A percentile compares a stretch with the other conserved stretches of the same genome.
These are phyloP conservation scores for Apamea anceps DNA, from an alignment of 2,888 invertebrate species.

Conservation along the genomic window DNA sequence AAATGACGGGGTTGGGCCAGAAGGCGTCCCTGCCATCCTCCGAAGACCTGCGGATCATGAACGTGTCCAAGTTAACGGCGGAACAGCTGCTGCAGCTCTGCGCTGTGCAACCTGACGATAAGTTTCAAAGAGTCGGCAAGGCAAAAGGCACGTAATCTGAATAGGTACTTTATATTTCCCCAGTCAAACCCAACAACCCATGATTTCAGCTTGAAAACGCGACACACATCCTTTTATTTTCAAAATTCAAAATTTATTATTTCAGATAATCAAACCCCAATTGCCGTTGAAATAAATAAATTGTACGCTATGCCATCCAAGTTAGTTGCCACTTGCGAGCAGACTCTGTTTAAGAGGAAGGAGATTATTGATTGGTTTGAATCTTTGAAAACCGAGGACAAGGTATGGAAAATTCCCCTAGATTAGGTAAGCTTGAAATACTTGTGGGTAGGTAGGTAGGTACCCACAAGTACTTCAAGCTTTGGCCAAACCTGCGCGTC, in stretches of 20 bases:
- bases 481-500: neutral
- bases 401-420: conserved; percentile 66
- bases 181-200: neutral
- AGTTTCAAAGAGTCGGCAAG: conserved; percentile 22
- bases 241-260: neutral
- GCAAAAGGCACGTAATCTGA: conserved; percentile 6
- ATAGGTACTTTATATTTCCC: neutral
- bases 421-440: too few species aligned
- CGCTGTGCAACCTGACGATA: conserved; percentile 56
- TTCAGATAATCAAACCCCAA: conserved; percentile 49
- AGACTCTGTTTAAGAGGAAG: conserved; percentile 79
- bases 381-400: conserved; percentile 74
- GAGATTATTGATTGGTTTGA: conserved; percentile 85
- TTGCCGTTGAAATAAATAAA: conserved; percentile 76
- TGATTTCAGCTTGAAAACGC: neutral
- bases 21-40: conserved; percentile 74
- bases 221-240: neutral
- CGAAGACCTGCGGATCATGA: conserved; percentile 83
- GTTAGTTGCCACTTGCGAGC: conserved; percentile 81
- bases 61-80: conserved; percentile 80
- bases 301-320: conserved; percentile 80
- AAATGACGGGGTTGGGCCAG: conserved; percentile 76
- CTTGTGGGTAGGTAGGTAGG: too few species aligned
- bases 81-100: conserved; percentile 82
- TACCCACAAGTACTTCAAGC: neutral